Evolutionary conservation across 2,888 invertebrate genomes (phyloP).

Genomic region (Congeria kusceri): DNA sequence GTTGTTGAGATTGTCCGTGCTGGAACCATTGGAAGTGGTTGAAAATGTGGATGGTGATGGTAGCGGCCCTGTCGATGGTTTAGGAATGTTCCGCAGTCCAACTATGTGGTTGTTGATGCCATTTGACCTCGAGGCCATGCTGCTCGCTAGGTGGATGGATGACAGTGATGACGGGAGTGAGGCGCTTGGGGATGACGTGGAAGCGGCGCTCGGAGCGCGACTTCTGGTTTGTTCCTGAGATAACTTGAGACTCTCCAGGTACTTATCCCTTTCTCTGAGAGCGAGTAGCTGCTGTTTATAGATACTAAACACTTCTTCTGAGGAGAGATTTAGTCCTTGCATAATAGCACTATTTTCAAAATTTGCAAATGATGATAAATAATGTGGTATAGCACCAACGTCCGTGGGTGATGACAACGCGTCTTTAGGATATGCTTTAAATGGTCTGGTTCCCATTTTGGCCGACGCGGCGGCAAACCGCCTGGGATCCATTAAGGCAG

Average conservation of each 20-base stretch:
- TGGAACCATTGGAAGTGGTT: slow-evolving; percentile 21
- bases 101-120: slow-evolving; percentile 37
- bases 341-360: slow-evolving; percentile 70
- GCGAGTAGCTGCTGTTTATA: slow-evolving; percentile 78
- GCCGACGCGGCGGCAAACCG: slow-evolving; percentile 45
- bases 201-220: slow-evolving; percentile 43
- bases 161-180: slow-evolving; percentile 50
- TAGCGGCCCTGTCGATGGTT: slow-evolving; percentile 19
- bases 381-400: slow-evolving; percentile 84
- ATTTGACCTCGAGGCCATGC: slow-evolving; percentile 25
- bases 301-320: slow-evolving; percentile 79
- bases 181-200: slow-evolving; percentile 43
- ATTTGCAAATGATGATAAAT: slow-evolving; percentile 72
- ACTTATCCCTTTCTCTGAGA: slow-evolving; percentile 73
- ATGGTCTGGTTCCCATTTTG: slow-evolving; percentile 80
- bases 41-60: slow-evolving; percentile 15
- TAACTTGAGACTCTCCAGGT: slow-evolving; percentile 56
- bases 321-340: slow-evolving; percentile 71
- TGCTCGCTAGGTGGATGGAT: slow-evolving; percentile 43
- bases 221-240: slow-evolving; percentile 51
- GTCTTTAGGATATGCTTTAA: slow-evolving; percentile 90
- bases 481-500: slow-evolving; percentile 67
- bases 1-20: slow-evolving; percentile 12
- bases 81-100: slow-evolving; percentile 29
- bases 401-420: slow-evolving; percentile 87